Conservation (phyloP, 2,888 invertebrate genomes). For the Teleiodes luculella region DNA sequence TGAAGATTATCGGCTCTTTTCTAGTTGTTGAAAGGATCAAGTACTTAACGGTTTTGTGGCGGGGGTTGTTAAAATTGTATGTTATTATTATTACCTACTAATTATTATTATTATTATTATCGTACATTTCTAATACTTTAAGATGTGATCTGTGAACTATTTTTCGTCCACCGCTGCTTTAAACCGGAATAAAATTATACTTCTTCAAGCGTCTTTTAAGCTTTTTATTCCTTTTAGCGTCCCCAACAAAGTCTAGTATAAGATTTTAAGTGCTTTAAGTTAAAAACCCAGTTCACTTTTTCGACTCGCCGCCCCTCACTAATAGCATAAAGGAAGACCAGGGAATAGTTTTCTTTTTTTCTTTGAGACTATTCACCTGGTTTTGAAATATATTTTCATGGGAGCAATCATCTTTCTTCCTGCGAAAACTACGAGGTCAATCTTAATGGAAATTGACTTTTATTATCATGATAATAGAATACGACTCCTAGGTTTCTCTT, state of each 20-base stretch:
- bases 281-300: background rate
- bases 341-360: slow-evolving; percentile 1
- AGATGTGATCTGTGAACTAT: too few species aligned
- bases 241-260: background rate
- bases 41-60: too few species aligned
- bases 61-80: too few species aligned
- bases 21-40: too few species aligned
- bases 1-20: too few species aligned
- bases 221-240: background rate
- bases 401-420: background rate
- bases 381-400: background rate
- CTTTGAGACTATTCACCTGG: slow-evolving; percentile 1
- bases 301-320: background rate
- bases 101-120: too few species aligned
- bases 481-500: too few species aligned
- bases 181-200: too few species aligned
- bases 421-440: background rate
- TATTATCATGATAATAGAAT: too few species aligned
- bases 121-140: too few species aligned
- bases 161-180: too few species aligned
- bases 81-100: too few species aligned
- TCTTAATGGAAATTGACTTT: background rate
- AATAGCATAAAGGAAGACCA: slow-evolving; percentile 1
- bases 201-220: background rate
- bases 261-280: background rate